Percentiles rank a stretch among this genome's conserved stretches.
phyloP scores from a whole-genome alignment of 2,888 invertebrate genomes.

The Desoria tigrina region DNA sequence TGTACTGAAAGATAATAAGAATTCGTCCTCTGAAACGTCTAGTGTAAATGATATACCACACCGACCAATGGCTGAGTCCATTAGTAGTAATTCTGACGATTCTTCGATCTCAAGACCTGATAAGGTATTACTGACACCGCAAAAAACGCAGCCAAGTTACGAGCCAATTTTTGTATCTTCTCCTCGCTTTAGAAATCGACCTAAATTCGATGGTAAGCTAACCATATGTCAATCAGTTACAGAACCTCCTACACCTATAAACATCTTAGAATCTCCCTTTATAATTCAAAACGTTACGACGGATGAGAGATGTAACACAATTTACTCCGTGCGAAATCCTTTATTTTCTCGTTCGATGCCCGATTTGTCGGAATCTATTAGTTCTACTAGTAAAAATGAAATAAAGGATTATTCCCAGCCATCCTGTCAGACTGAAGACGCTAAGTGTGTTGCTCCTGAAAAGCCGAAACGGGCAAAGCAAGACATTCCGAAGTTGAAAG shows the following conservation, averaged over 20 bases:
- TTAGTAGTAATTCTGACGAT: constrained; percentile 14
- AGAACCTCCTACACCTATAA: constrained; percentile 49
- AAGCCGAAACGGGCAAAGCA: too few species aligned
- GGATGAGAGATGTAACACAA: neutral
- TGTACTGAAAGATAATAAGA: neutral
- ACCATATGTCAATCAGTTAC: constrained; percentile 45
- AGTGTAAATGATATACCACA: constrained; percentile 16
- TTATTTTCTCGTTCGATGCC: constrained; percentile 52
- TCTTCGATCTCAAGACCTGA: constrained; percentile 6
- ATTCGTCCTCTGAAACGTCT: constrained; percentile 13
- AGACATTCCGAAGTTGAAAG: constrained; percentile 54
- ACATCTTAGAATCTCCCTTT: neutral
- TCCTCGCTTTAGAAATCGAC: constrained; percentile 43
- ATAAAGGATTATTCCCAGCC: too few species aligned
- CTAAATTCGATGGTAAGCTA: constrained; percentile 45
- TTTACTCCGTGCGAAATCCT: constrained; percentile 25
- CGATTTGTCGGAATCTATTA: constrained; percentile 27
- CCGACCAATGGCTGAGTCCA: constrained; percentile 3
- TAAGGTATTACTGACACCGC: neutral
- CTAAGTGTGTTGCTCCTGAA: too few species aligned
- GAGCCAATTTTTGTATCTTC: constrained; percentile 48
- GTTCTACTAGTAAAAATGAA: too few species aligned
- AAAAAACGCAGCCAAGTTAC: constrained; percentile 28
- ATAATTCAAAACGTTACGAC: neutral
- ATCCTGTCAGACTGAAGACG: neutral